phyloP scores from a whole-genome alignment of 2,888 invertebrate genomes.

The Candidula unifasciata region DNA sequence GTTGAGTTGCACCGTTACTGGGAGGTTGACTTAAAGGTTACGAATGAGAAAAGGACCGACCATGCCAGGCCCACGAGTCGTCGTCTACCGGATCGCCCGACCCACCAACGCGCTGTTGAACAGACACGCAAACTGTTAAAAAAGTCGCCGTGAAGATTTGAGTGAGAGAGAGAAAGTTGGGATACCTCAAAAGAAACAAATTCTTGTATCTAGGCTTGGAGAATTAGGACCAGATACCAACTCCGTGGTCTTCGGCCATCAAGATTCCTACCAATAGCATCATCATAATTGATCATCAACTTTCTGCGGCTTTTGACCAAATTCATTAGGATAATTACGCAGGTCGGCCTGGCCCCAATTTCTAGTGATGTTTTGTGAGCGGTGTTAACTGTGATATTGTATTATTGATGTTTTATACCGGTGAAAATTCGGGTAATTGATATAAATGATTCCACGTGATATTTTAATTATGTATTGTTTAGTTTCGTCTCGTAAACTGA shows the following conservation, averaged over 20 bases:
- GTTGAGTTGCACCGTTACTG: not conserved
- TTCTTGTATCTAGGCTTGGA: not conserved
- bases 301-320: not conserved
- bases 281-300: conserved; percentile 4
- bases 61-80: not conserved
- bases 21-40: conserved; percentile 20
- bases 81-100: not conserved
- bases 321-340: conserved; percentile 39
- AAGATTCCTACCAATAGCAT: not conserved
- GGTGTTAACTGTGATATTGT: not conserved
- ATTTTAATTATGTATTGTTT: too few species aligned
- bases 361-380: not conserved
- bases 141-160: not conserved
- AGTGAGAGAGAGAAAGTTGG: not conserved
- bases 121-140: conserved; percentile 13
- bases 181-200: not conserved
- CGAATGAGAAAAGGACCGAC: conserved; percentile 19
- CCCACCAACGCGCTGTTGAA: conserved; percentile 23
- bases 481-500: too few species aligned
- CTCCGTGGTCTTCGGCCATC: not conserved
- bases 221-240: not conserved
- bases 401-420: not conserved
- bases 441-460: too few species aligned
- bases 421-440: too few species aligned
- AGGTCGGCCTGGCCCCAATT: not conserved